Base-by-base conservation (phyloP, 2,113 vertebrate species). In the Cyprinodon brontotheroides region DNA sequence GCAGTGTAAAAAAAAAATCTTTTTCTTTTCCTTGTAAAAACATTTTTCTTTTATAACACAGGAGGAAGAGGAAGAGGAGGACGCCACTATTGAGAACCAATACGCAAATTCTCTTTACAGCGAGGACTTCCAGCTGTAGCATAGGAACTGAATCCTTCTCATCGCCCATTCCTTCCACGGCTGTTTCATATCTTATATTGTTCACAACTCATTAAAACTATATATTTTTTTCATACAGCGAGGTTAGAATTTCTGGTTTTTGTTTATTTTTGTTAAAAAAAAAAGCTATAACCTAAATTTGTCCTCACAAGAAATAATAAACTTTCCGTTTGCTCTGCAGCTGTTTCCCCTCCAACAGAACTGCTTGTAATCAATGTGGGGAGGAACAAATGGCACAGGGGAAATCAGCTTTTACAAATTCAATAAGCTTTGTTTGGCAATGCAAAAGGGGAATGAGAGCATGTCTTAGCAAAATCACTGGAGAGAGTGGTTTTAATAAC, bases 41-140 rank as follows among this genome's bases (percentile, higher is more conserved):
- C 39, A 62, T 74, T 64, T 4, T 60, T 4, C 68, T 57, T 53
- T 43, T 83, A 13, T 68, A 12, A 8, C 47, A 13, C 45, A 84
- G 75, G 78, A 91, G 45, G 81, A 62, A 0, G 89, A 89, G 0
- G 80, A 86, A 2, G 81, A 22, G 1, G 91, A 90, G 0, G 80
- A 22, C 9, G 2, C 87, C 12, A 73, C 61, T 59, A 0, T 86
- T 40, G 82, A 89, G 68, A 94, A 92, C 77, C 48, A 20, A 0
- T 59, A 61, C 4, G 40, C 74, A 48, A 81, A 94, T 12, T n/a
- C 57, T 1, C 39, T 94, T 48, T 91, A 78, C 11, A 72, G 57
- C 13, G 93, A 93, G 8, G 94, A 95, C 84, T 38, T 90, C 47
- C 45, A 60, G 45, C 38, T 45, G 67, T 7, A 38, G n/a, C 37